Conservation (phyloP, 2,797 vertebrate species). For the Poeciliopsis presidionis region DNA sequence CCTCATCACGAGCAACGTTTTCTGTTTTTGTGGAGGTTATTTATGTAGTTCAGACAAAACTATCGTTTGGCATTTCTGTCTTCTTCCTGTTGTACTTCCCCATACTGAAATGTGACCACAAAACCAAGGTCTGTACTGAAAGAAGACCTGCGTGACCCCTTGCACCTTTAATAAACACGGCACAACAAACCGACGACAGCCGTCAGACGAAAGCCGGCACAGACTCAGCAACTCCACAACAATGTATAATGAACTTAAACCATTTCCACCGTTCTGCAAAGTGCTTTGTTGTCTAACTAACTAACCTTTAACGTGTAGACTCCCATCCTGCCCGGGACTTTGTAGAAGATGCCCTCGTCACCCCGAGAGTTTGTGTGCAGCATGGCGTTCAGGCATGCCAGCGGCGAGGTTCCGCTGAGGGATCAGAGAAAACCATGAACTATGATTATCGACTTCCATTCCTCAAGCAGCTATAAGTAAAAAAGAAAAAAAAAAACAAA, state of each 20-base stretch:
- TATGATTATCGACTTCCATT: slow-evolving; percentile 44
- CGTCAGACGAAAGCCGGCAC: neutral
- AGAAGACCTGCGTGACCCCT: neutral
- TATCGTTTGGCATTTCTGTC: neutral
- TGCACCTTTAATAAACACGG: neutral
- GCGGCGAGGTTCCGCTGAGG: slow-evolving; percentile 93
- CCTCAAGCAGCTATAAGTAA: slow-evolving; percentile 34
- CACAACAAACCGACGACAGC: neutral
- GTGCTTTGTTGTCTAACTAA: slow-evolving; percentile 1
- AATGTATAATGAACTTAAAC: neutral
- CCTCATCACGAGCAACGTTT: neutral
- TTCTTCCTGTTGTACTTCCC: slow-evolving; percentile 2
- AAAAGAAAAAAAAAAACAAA: neutral
- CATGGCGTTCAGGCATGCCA: slow-evolving; percentile 99
- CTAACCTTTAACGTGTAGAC: slow-evolving; percentile 97
- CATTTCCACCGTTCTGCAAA: neutral
- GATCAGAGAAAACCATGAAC: slow-evolving; percentile 51
- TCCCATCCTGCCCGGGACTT: slow-evolving; percentile 97
- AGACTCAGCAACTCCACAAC: neutral
- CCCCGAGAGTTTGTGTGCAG: slow-evolving; percentile 97
- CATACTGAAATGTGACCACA: neutral
- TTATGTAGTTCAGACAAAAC: neutral
- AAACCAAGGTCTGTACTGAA: neutral
- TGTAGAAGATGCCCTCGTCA: slow-evolving; percentile 98
- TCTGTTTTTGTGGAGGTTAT: neutral